Base-by-base conservation (phyloP, 2,888 invertebrate species). In the Drosophila borborema region DNA sequence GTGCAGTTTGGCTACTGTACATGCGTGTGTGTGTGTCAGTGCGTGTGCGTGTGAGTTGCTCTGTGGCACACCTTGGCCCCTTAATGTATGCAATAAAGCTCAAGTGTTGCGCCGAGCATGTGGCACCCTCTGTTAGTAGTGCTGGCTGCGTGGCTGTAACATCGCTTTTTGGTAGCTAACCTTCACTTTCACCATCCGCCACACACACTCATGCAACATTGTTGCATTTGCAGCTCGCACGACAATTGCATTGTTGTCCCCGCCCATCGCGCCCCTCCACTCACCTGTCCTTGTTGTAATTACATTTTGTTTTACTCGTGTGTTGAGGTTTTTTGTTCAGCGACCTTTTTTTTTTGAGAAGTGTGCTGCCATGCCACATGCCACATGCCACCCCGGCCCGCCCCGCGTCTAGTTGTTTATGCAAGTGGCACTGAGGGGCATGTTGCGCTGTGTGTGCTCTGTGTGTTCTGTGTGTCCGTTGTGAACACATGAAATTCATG, bases 61-160 rank as follows among this genome's bases (percentile, higher is more conserved):
- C 71, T 83, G 86, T 64, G 86, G 72, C 86, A 74, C 76, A 86
- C 82, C 86, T 83, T 86, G 87, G 87, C 82, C 86, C 86, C 87
- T 84, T 86, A 87, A 86, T 87, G 86, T 86, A 86, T 86, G 86
- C 86, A 84, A 87, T 87, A 86, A 86, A 84, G 86, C 86, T 86
- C 82, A 86, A 86, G 87, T 87, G 87, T 81, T 71, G 87, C 76
- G 71, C 64, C 60, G 77, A 80, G 75, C 86, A 77, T 70, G 74
- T 66, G 68, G 60, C 70, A 58, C 34, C 61, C 61, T 56, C 38
- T 40, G 38, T 6, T 40, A 16, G 6, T 28, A 28, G 28, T 28
- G 28, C 41, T 36, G 49, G 41, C 31, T 46, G 31, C 63, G 49
- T 36, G 53, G 58, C 34, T 76, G 28, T 61, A 49, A 62, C 62